These are phyloP conservation scores for Zhuqinia jingwanae DNA, from an alignment of 2,888 invertebrate genomes.

Conservation along the genomic window DNA sequence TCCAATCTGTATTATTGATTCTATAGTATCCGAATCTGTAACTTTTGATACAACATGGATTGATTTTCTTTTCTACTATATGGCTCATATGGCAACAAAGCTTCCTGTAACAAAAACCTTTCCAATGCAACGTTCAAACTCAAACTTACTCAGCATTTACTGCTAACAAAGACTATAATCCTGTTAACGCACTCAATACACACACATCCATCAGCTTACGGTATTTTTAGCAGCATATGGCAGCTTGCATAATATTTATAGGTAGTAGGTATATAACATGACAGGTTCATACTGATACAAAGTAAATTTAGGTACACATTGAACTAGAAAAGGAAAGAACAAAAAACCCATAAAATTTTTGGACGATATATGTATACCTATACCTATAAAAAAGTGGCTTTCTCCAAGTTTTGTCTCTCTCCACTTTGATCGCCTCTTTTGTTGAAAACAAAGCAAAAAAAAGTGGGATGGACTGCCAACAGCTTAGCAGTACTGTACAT, in stretches of 20 bases:
- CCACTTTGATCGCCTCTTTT: slow-evolving; percentile 60
- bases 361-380: too few relatives aligned
- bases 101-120: too few relatives aligned
- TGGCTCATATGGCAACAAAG: too few relatives aligned
- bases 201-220: slow-evolving; percentile 27
- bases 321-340: slow-evolving; percentile 2
- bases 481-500: slow-evolving; percentile 19
- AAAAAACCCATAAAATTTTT: slow-evolving; percentile 51
- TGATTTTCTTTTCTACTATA: too few relatives aligned
- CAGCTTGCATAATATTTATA: not conserved
- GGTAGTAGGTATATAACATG: not conserved
- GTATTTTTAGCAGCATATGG: not conserved
- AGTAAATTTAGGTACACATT: not conserved
- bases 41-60: too few relatives aligned
- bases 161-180: slow-evolving; percentile 60
- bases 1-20: too few relatives aligned
- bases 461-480: slow-evolving; percentile 47
- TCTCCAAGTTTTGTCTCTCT: slow-evolving; percentile 45
- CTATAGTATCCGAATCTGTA: too few relatives aligned
- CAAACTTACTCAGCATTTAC: slow-evolving; percentile 63
- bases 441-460: slow-evolving; percentile 61
- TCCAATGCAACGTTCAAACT: slow-evolving; percentile 51
- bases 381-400: slow-evolving; percentile 54
- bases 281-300: not conserved
- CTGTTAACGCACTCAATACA: slow-evolving; percentile 53